Conservation (phyloP, 2,888 invertebrate species). For the Eilema depressum region DNA sequence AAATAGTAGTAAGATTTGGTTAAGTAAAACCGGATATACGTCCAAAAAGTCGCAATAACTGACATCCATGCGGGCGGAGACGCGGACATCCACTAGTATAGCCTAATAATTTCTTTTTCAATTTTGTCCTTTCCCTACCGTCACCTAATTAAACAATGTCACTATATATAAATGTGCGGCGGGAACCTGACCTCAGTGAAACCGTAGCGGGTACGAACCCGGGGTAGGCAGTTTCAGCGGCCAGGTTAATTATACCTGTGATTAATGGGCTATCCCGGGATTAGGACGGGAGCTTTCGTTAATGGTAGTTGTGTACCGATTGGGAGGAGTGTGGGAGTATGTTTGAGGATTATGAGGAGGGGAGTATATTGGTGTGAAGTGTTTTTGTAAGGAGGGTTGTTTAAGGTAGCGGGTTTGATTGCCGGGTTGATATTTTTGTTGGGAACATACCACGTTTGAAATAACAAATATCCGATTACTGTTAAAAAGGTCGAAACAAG, state of each 20-base stretch:
- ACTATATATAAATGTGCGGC: slow-evolving; percentile 35
- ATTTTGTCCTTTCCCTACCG: background rate
- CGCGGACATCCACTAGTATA: no score
- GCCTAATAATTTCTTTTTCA: slow-evolving; percentile 18
- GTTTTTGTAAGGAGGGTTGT: background rate
- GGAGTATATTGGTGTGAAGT: background rate
- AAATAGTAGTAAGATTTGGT: no score
- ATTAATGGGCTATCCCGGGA: slow-evolving; percentile 56
- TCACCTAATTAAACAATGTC: background rate
- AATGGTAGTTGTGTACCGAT: slow-evolving; percentile 41
- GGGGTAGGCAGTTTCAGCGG: slow-evolving; percentile 15
- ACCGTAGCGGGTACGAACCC: slow-evolving; percentile 23
- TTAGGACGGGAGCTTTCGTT: slow-evolving; percentile 52
- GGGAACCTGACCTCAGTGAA: slow-evolving; percentile 33
- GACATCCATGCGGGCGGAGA: no score
- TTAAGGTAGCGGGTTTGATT: background rate
- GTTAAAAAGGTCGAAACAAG: no score
- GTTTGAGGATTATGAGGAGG: background rate
- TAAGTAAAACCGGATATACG: no score
- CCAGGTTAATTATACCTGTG: slow-evolving; percentile 56
- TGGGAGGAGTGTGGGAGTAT: slow-evolving; percentile 29
- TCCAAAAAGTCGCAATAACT: no score
- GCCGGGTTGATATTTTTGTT: no score
- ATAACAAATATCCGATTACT: no score
- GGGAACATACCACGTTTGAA: no score